phyloP scores from a whole-genome alignment of 2,797 vertebrate genomes.

The Mastacembelus armatus region DNA sequence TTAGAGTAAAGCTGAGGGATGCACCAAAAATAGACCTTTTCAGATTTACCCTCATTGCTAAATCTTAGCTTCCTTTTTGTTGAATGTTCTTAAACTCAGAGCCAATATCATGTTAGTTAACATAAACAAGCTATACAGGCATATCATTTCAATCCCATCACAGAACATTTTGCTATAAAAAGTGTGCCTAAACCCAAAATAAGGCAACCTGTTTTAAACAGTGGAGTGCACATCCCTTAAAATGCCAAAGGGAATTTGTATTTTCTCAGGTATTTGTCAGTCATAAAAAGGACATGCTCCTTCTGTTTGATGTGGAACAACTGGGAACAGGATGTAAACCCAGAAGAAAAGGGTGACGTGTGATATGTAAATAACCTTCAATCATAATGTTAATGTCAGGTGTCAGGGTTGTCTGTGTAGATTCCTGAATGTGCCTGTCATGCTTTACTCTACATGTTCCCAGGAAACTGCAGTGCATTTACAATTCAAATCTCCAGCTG shows the following conservation, averaged over 20 bases:
- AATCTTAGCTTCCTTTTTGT: neutral
- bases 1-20: too few species aligned
- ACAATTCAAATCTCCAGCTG: constrained; percentile 70
- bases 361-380: neutral
- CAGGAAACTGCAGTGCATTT: constrained; percentile 56
- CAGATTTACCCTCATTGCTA: neutral
- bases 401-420: constrained; percentile 1
- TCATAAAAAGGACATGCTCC: neutral
- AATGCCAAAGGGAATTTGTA: neutral
- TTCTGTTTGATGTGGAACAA: neutral
- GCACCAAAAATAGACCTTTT: neutral
- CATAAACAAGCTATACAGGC: neutral
- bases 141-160: neutral
- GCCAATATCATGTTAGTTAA: neutral
- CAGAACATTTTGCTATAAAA: neutral
- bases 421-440: neutral
- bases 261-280: constrained; percentile 9
- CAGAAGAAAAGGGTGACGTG: neutral
- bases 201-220: too few species aligned
- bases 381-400: constrained; percentile 12
- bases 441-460: constrained; percentile 25
- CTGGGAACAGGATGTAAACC: neutral
- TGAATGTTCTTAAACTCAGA: neutral
- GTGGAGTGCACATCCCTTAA: too few species aligned
- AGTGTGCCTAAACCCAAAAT: too few species aligned